These are phyloP conservation scores for Agriopis leucophaearia DNA, from an alignment of 2,888 invertebrate genomes.

Conservation along the genomic window DNA sequence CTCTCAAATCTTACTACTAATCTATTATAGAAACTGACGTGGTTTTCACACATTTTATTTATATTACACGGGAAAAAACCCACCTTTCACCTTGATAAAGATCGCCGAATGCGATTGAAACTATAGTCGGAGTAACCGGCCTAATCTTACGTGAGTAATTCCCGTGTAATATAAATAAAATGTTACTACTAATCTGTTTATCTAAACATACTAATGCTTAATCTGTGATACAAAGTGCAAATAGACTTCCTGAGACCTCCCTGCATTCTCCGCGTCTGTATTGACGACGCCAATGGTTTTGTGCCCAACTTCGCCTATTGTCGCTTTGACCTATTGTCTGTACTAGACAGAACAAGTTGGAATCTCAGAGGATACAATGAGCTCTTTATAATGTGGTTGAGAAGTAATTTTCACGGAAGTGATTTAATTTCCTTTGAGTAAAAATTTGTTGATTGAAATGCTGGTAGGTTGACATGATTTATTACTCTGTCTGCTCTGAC, in stretches of 20 bases:
- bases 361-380: constrained; percentile 46
- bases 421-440: constrained; percentile 4
- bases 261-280: constrained; percentile 3
- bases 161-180: too few relatives aligned
- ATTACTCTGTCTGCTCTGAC: too few relatives aligned
- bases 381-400: constrained; percentile 38
- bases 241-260: constrained; percentile 15
- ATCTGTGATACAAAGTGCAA: neutral
- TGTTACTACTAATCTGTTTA: too few relatives aligned
- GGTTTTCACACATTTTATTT: too few relatives aligned
- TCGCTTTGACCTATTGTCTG: constrained; percentile 58
- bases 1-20: too few relatives aligned
- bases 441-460: neutral
- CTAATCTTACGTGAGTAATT: too few relatives aligned
- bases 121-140: too few relatives aligned
- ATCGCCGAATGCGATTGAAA: too few relatives aligned
- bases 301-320: constrained; percentile 60
- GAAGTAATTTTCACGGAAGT: constrained; percentile 37
- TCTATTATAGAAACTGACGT: too few relatives aligned
- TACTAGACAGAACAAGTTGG: constrained; percentile 54
- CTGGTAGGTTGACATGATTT: too few relatives aligned
- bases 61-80: too few relatives aligned
- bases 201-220: neutral
- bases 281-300: constrained; percentile 57
- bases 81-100: too few relatives aligned